Base-by-base conservation (phyloP, 2,888 invertebrate species). In the Nomada fabriciana region DNA sequence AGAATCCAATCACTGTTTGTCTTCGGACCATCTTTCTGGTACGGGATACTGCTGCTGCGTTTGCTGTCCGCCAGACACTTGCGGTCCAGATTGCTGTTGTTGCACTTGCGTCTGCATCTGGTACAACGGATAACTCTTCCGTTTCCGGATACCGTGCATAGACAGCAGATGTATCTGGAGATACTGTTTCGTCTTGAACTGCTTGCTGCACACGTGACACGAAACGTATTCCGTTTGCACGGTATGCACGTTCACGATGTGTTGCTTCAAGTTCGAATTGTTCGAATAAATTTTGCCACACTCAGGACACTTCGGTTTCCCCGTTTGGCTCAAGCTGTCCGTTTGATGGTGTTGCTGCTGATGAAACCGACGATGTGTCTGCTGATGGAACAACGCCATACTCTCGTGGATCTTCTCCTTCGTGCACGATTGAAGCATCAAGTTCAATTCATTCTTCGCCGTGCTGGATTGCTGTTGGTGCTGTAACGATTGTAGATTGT, bases 141-240 rank as follows among this genome's bases (percentile, higher is more conserved):
- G 94, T 87, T 95, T 95, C 91, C 96, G 94, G 87, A 96, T 96
- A 89, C 96, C 96, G 94, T 96, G 96, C 94, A 96, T 95, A 85
- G 96, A 96, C 92, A 96, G 94, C 94, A 96, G 94, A 94, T 96
- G 96, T 93, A 96, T 96, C 94, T 96, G 96, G 92, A 96, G 95
- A 94, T 96, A 96, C 94, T 96, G 96, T 94, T 96, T 96, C 86
- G 96, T 96, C 94, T 96, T 96, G 95, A 96, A 96, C 91, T 95
- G 95, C 94, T 96, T 96, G 93, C 94, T 95, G 94, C 96, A 96
- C 87, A 96, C 95, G 92, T 95, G 95, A 93, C 96, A 96, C 88
- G 94, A 94, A 94, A 96, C 95, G 93, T 95, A 95, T 89, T 95
- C 95, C 76, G 94, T 95, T 91, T 95, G 95, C 87, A 96, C 95